Percentiles rank a stretch among this genome's conserved stretches.
Conservation (phyloP, 1,140 invertebrate species). For the Drosophila parabipectinata region DNA sequence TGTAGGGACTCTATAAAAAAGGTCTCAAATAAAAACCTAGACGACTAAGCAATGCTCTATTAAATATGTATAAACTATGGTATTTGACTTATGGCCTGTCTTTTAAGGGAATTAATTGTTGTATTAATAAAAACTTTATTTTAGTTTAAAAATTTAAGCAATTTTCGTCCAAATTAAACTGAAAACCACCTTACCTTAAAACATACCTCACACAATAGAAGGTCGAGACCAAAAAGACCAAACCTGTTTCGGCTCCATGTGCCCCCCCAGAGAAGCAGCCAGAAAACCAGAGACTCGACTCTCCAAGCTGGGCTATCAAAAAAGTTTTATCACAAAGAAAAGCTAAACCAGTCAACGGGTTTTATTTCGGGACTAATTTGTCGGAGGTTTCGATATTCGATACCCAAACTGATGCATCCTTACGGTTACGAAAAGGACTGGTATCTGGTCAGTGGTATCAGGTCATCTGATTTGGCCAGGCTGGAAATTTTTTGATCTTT, state of each 20-base stretch:
- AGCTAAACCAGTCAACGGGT: slow-evolving; percentile 40
- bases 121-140: too few relatives aligned
- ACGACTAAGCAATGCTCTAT: slow-evolving; percentile 4
- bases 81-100: too few relatives aligned
- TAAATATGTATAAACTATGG: background rate
- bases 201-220: slow-evolving; percentile 25
- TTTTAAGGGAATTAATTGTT: too few relatives aligned
- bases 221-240: slow-evolving; percentile 38
- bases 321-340: slow-evolving; percentile 64
- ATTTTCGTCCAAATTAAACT: too few relatives aligned
- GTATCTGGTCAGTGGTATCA: slow-evolving; percentile 11
- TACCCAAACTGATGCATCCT: slow-evolving; percentile 38
- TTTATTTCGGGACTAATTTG: slow-evolving; percentile 59
- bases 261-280: background rate
- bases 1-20: slow-evolving; percentile 32
- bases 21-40: background rate
- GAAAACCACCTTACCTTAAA: slow-evolving; percentile 10
- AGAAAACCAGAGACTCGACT: background rate
- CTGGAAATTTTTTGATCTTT: slow-evolving; percentile 41
- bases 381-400: slow-evolving; percentile 42
- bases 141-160: background rate
- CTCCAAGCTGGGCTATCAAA: slow-evolving; percentile 48
- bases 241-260: slow-evolving; percentile 51
- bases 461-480: slow-evolving; percentile 35
- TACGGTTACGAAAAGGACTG: background rate